phyloP scores from a whole-genome alignment of 2,113 vertebrate species.

The Etheostoma spectabile region DNA sequence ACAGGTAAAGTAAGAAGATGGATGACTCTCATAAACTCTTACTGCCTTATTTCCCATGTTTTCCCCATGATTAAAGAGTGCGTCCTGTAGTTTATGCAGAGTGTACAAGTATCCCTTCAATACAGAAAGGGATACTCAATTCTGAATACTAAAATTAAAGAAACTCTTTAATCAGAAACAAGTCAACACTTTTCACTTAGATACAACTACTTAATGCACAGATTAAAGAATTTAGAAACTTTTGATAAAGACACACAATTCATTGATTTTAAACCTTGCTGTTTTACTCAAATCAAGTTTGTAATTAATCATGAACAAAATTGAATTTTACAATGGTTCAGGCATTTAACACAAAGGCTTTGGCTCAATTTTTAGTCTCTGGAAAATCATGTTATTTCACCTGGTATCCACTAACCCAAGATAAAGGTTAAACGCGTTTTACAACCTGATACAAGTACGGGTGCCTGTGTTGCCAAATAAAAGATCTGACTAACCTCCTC shows the following conservation, averaged over 20 bases:
- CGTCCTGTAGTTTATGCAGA: not conserved
- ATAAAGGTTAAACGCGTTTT: not conserved
- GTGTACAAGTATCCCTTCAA: not conserved
- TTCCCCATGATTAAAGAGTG: not conserved
- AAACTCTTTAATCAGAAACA: not conserved
- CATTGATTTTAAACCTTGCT: not conserved
- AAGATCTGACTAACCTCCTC: not conserved
- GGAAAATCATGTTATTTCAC: not conserved
- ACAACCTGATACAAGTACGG: not conserved
- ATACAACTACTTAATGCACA: not conserved
- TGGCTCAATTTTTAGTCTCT: not conserved
- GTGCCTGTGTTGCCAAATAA: not conserved
- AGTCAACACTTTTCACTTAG: not conserved
- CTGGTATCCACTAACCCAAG: not conserved
- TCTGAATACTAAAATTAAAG: not conserved
- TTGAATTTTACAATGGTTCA: not conserved
- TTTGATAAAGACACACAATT: not conserved
- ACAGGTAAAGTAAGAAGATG: slow-evolving; percentile 85
- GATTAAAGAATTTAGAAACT: not conserved
- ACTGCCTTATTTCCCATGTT: not conserved
- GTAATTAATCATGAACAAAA: not conserved
- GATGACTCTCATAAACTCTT: not conserved
- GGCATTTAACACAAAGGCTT: not conserved
- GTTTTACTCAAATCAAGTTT: not conserved
- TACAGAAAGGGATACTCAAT: not conserved